Evolutionary conservation across 1,140 invertebrate species (phyloP).

Genomic region (Globodera rostochiensis): DNA sequence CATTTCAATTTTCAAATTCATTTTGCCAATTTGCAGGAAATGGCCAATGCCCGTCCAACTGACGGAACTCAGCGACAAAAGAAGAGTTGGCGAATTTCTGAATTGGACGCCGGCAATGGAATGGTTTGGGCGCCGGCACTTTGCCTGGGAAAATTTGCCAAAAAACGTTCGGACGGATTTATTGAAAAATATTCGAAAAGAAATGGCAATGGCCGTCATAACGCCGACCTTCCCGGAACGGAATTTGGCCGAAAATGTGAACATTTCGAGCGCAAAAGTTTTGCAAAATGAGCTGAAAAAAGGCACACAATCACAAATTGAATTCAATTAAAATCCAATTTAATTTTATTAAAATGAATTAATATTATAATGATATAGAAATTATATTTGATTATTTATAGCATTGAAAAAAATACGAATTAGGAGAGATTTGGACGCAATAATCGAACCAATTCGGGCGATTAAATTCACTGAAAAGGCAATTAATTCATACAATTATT

Average conservation of each 20-base stretch:
- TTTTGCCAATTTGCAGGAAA: neutral
- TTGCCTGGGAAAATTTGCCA: neutral
- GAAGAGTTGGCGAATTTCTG: neutral
- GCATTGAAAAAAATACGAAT: neutral
- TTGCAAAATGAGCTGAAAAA: conserved; percentile 5
- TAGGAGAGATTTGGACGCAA: neutral
- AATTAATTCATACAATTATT: no score
- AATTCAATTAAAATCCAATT: neutral
- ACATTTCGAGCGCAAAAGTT: conserved; percentile 13
- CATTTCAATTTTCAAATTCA: neutral
- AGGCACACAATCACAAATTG: neutral
- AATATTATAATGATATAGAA: neutral
- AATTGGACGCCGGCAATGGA: neutral
- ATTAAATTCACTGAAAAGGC: neutral
- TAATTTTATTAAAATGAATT: neutral
- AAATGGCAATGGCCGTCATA: conserved; percentile 5
- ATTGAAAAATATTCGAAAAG: neutral
- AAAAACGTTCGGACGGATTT: neutral
- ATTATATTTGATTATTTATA: neutral
- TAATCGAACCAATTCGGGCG: neutral
- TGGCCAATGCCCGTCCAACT: neutral
- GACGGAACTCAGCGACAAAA: neutral
- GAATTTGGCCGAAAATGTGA: conserved; percentile 13
- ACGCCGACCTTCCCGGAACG: conserved; percentile 16
- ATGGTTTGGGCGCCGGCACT: neutral